These are phyloP conservation scores for Aspidiotus destructor DNA, from an alignment of 2,888 invertebrate genomes.

Conservation along the genomic window DNA sequence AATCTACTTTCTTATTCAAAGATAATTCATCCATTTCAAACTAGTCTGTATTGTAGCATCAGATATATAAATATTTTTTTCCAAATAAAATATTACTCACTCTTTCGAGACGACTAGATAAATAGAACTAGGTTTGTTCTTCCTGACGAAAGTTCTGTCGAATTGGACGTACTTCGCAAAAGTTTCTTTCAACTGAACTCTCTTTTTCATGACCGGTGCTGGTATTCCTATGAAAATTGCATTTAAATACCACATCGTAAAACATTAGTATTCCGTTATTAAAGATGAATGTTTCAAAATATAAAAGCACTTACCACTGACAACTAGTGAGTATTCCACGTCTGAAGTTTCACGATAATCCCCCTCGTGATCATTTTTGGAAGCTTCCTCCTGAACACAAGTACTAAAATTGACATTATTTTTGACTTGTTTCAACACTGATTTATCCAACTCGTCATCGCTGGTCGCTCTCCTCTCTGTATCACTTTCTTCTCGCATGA, in stretches of 20 bases:
- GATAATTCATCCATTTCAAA: neutral
- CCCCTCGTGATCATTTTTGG: slow-evolving; percentile 5
- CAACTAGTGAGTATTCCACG: neutral
- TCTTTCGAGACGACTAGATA: slow-evolving; percentile 16
- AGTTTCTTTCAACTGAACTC: neutral
- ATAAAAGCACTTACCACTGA: slow-evolving; percentile 6
- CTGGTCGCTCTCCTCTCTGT: neutral
- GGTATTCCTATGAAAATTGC: no score
- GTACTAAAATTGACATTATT: neutral
- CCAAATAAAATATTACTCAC: slow-evolving; percentile 7
- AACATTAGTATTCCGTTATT: no score
- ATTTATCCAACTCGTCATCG: slow-evolving; percentile 19
- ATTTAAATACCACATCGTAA: no score
- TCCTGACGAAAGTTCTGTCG: slow-evolving; percentile 11
- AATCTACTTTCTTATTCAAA: neutral
- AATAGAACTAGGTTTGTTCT: slow-evolving; percentile 12
- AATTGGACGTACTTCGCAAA: slow-evolving; percentile 13
- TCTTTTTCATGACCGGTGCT: no score
- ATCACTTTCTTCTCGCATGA: neutral
- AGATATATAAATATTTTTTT: no score
- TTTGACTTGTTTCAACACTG: neutral
- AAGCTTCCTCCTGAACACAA: neutral
- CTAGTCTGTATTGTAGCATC: neutral
- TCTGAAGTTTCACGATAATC: neutral
- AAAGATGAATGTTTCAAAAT: no score